These are phyloP conservation scores for Drosophila lacertosa DNA, from an alignment of 1,140 invertebrate genomes.

Conservation along the genomic window DNA sequence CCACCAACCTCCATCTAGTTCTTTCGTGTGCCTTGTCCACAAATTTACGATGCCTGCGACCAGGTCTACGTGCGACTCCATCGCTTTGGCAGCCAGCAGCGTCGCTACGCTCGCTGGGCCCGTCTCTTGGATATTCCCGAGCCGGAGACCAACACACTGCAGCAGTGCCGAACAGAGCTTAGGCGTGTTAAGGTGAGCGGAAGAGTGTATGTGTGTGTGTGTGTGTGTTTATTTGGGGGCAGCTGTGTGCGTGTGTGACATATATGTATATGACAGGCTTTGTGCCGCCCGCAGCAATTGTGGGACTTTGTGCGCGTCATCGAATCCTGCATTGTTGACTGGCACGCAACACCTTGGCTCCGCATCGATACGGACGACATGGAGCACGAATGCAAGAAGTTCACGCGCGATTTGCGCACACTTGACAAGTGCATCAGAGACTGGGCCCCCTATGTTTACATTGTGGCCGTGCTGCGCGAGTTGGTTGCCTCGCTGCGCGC, in stretches of 20 bases:
- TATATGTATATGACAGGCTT: constrained; percentile 12
- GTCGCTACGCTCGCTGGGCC: constrained; percentile 87
- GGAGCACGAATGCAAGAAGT: constrained; percentile 95
- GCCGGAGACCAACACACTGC: constrained; percentile 90
- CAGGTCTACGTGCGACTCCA: constrained; percentile 86
- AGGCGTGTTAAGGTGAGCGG: constrained; percentile 88
- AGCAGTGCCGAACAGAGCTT: constrained; percentile 85
- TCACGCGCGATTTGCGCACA: constrained; percentile 90
- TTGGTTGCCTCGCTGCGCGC: constrained; percentile 91
- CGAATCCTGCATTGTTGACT: constrained; percentile 89
- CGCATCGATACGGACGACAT: constrained; percentile 94
- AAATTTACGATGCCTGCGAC: constrained; percentile 89
- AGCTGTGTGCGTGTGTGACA: not conserved
- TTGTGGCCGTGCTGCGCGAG: constrained; percentile 89
- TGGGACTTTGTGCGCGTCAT: constrained; percentile 95
- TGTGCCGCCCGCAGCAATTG: constrained; percentile 85
- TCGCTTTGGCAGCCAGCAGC: constrained; percentile 87
- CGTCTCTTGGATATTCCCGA: constrained; percentile 91
- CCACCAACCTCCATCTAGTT: constrained; percentile 85
- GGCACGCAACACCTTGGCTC: constrained; percentile 94
- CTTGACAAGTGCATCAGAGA: constrained; percentile 92
- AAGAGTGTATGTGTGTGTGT: not conserved
- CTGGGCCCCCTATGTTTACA: constrained; percentile 89
- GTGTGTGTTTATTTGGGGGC: no score
- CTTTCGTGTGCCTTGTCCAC: constrained; percentile 86